Evolutionary conservation across 2,797 vertebrate genomes (phyloP).

Genomic region (Tolypeutes matacus): DNA sequence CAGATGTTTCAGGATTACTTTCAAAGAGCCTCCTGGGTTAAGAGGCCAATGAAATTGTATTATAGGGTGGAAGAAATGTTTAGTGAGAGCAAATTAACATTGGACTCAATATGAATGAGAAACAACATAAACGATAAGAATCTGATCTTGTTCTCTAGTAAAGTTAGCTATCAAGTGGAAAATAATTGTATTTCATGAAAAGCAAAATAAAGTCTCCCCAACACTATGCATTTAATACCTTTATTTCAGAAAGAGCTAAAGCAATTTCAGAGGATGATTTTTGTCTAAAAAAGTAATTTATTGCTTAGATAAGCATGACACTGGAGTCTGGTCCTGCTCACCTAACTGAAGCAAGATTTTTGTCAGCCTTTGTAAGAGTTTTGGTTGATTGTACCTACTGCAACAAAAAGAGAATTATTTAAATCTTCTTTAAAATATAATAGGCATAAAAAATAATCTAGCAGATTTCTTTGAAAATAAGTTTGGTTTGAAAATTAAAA

Average conservation of each 20-base stretch:
- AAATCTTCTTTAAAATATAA: conserved; percentile 56
- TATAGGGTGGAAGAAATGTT: not conserved
- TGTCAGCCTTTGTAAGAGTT: conserved; percentile 58
- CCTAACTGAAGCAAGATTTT: conserved; percentile 58
- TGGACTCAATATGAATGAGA: conserved; percentile 34
- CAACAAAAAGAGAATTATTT: conserved; percentile 56
- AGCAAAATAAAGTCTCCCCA: conserved; percentile 52
- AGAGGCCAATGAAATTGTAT: conserved; percentile 17
- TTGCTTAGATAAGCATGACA: conserved; percentile 75
- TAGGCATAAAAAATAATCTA: conserved; percentile 21
- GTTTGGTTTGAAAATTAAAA: conserved; percentile 66
- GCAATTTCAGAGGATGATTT: conserved; percentile 73
- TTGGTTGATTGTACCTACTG: conserved; percentile 54
- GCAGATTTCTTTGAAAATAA: conserved; percentile 52
- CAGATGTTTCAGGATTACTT: conserved; percentile 54
- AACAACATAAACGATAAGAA: conserved; percentile 47
- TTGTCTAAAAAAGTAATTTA: conserved; percentile 81
- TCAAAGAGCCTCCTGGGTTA: not conserved
- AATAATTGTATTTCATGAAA: conserved; percentile 66
- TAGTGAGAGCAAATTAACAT: conserved; percentile 65
- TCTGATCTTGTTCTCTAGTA: conserved; percentile 45
- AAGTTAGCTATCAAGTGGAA: conserved; percentile 62
- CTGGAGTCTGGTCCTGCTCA: not conserved
- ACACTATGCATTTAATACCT: conserved; percentile 47
- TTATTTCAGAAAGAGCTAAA: conserved; percentile 62